These are phyloP conservation scores for Caenorhabditis becei DNA, from an alignment of 2,888 invertebrate species.

Conservation along the genomic window DNA sequence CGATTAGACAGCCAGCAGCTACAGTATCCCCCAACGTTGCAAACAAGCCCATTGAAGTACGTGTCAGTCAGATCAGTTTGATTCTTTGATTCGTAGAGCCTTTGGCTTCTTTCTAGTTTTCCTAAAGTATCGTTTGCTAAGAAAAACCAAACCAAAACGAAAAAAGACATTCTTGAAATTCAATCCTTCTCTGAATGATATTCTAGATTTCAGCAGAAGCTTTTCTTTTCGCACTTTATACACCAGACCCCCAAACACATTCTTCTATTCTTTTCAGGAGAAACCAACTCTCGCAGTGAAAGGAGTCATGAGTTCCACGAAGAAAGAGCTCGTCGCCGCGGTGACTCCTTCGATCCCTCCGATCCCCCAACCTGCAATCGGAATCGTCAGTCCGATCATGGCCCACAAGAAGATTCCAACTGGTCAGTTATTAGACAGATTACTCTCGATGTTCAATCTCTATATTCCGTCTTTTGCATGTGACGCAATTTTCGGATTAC, in stretches of 20 bases:
- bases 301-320: constrained; percentile 68
- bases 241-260: too few species aligned
- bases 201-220: background rate
- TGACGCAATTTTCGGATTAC: constrained; percentile 52
- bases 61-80: too few species aligned
- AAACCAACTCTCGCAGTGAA: constrained; percentile 74
- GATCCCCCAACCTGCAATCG: constrained; percentile 78
- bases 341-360: constrained; percentile 24
- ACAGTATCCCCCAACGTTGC: constrained; percentile 25
- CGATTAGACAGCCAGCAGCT: constrained; percentile 38
- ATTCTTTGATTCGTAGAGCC: background rate
- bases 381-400: constrained; percentile 88
- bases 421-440: constrained; percentile 26
- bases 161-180: constrained; percentile 24
- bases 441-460: constrained; percentile 23
- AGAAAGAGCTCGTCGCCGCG: constrained; percentile 23
- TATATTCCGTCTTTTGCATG: background rate
- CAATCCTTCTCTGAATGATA: constrained; percentile 8
- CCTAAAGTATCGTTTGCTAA: constrained; percentile 10
- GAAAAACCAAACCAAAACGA: background rate
- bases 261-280: constrained; percentile 44
- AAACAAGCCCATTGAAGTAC: constrained; percentile 44
- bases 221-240: constrained; percentile 19
- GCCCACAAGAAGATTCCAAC: constrained; percentile 56
- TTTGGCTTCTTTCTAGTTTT: background rate